phyloP scores from a whole-genome alignment of 2,113 vertebrate species.

The Podilymbus podiceps region DNA sequence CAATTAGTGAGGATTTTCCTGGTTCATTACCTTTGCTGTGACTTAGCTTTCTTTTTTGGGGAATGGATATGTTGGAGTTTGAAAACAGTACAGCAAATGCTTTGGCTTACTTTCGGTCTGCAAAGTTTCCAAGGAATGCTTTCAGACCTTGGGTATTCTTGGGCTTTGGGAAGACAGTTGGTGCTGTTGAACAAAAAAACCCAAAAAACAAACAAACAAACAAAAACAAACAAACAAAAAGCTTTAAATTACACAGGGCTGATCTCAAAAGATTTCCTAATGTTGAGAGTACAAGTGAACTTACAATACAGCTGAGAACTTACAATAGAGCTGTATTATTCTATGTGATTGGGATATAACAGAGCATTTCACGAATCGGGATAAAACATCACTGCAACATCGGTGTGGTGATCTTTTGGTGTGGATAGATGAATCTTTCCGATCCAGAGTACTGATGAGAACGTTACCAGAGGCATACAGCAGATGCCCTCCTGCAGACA shows the following conservation, averaged over 20 bases:
- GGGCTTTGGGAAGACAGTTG: neutral
- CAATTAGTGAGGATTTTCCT: neutral
- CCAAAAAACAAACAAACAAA: neutral
- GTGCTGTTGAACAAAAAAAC: neutral
- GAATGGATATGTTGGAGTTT: neutral
- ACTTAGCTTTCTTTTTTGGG: neutral
- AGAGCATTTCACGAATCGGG: neutral
- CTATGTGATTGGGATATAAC: neutral
- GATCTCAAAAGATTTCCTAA: neutral
- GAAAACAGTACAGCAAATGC: neutral
- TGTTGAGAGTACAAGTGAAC: neutral
- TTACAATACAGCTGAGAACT: neutral
- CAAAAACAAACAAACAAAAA: neutral
- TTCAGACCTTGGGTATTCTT: constrained; percentile 10
- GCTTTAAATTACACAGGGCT: neutral
- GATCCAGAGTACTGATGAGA: neutral
- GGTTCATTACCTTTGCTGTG: neutral
- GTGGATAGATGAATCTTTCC: neutral
- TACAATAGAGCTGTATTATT: neutral
- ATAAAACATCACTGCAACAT: accelerated
- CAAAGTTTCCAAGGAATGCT: neutral
- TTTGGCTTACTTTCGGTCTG: neutral
- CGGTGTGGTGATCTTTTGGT: neutral
- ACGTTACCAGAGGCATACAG: neutral
- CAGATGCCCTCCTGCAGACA: neutral